Evolutionary conservation across 2,888 invertebrate species (phyloP), one percentile per base, ranked within the genome.

Genomic region (Metallyticus violacea): DNA sequence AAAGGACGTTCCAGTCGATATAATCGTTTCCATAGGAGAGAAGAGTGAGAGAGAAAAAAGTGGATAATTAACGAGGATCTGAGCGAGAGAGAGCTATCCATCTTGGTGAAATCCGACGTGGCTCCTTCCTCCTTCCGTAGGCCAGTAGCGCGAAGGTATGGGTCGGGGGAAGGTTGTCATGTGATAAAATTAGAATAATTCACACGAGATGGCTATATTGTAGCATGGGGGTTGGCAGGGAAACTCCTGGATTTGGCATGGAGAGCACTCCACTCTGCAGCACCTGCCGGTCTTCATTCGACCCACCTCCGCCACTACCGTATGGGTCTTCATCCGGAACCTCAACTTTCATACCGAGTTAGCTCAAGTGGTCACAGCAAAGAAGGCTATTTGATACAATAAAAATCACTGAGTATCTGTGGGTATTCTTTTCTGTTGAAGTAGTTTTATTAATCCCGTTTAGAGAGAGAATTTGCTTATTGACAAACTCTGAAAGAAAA

Each of bases 141-240:
- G 40, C 40, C 40, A 9, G 40, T 15, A 40, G 9, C 40, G 22
- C 15, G 40, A 62, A 62, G 40, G n/a, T n/a, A n/a, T n/a, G n/a
- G n/a, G n/a, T n/a, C n/a, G n/a, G n/a, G n/a, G n/a, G n/a, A n/a
- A n/a, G 40, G 40, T 62, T 62, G 27, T 77, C 28, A 28, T 62
- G 77, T 77, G 83, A 28, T 77, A n/a, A 77, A 77, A 77, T 77
- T 83, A 27, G 77, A 83, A 77, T 77, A 77, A 77, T 83, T 83
- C 29, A 83, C 83, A 83, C 83, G 76, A n/a, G 77, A 77, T 77
- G 77, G 77, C 77, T 83, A 77, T 83, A 77, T 83, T 77, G 83
- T 81, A 40, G 81, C 81, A 62, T 26, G n/a, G 76, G 76, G 82
- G 82, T 76, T 27, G 27, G 83, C 76, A 77, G n/a, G 28, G 27